Conservation (phyloP, 2,113 vertebrate genomes). For the Mola mola region DNA sequence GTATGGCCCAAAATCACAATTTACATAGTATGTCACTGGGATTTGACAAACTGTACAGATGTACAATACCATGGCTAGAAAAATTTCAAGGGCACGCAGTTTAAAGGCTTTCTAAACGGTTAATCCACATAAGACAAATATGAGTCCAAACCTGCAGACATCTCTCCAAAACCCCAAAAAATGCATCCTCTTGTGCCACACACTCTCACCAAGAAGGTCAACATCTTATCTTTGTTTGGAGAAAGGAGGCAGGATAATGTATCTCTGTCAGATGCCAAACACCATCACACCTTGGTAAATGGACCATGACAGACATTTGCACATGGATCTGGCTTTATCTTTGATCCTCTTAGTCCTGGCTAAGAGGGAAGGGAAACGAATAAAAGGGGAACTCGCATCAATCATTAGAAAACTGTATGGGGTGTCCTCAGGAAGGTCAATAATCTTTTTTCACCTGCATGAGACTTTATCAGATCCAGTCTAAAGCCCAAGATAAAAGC, state of each 20-base stretch:
- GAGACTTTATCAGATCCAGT: slow-evolving; percentile 98
- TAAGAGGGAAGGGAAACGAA: slow-evolving; percentile 71
- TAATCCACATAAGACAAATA: slow-evolving; percentile 57
- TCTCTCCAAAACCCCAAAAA: slow-evolving; percentile 48
- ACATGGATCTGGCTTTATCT: slow-evolving; percentile 81
- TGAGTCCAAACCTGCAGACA: slow-evolving; percentile 37
- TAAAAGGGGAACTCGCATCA: slow-evolving; percentile 91
- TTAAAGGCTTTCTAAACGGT: slow-evolving; percentile 73
- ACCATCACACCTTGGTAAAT: slow-evolving; percentile 76
- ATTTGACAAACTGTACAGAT: no score
- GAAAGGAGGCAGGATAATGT: slow-evolving; percentile 59
- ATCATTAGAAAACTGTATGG: slow-evolving; percentile 95
- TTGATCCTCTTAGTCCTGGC: slow-evolving; percentile 88
- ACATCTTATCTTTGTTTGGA: slow-evolving; percentile 70
- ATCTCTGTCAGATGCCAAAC: slow-evolving; percentile 78
- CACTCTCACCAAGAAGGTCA: slow-evolving; percentile 65
- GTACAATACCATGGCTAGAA: slow-evolving; percentile 64
- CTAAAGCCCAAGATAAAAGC: slow-evolving; percentile 92
- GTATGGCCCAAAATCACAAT: no score
- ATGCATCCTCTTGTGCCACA: slow-evolving; percentile 38
- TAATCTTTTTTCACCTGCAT: slow-evolving; percentile 97
- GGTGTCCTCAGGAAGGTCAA: slow-evolving; percentile 96
- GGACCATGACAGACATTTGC: slow-evolving; percentile 79
- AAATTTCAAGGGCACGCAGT: slow-evolving; percentile 71
- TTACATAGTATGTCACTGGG: no score